phyloP scores from a whole-genome alignment of 2,888 invertebrate genomes.

The Loripinus fragilis region DNA sequence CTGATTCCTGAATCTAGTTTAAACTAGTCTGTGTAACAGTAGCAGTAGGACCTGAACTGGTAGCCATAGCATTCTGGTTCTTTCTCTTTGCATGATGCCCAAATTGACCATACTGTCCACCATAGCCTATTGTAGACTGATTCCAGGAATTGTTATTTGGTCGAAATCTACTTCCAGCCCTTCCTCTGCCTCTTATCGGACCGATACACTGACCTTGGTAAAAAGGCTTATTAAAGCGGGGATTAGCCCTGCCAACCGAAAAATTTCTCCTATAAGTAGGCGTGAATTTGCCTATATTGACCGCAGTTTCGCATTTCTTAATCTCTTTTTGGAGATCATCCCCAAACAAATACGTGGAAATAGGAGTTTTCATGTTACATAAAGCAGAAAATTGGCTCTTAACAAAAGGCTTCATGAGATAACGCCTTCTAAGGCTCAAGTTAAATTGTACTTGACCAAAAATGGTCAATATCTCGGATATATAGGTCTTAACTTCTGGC shows the following conservation, averaged over 20 bases:
- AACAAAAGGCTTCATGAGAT: slow-evolving; percentile 13
- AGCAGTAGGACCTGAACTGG: neutral
- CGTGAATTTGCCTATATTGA: neutral
- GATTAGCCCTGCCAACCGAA: neutral
- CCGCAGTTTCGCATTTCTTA: slow-evolving; percentile 22
- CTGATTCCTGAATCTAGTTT: neutral
- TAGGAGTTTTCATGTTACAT: slow-evolving; percentile 13
- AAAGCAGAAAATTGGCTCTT: slow-evolving; percentile 5
- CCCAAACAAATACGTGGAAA: slow-evolving; percentile 2
- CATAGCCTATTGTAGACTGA: neutral
- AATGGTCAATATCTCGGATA: slow-evolving; percentile 20
- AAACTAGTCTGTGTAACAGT: neutral
- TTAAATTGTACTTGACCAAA: slow-evolving; percentile 28
- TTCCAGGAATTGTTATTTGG: neutral
- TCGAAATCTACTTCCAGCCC: too few relatives aligned
- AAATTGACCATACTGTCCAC: neutral
- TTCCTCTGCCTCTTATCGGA: neutral
- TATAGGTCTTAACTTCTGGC: slow-evolving; percentile 11
- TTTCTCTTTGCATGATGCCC: neutral
- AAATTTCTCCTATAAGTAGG: neutral
- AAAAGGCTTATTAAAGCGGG: neutral
- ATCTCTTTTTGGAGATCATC: slow-evolving; percentile 17
- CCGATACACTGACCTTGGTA: neutral
- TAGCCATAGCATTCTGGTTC: neutral
- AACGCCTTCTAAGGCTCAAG: slow-evolving; percentile 14